Conservation (phyloP, 2,113 vertebrate species). For the Pangasianodon hypophthalmus region DNA sequence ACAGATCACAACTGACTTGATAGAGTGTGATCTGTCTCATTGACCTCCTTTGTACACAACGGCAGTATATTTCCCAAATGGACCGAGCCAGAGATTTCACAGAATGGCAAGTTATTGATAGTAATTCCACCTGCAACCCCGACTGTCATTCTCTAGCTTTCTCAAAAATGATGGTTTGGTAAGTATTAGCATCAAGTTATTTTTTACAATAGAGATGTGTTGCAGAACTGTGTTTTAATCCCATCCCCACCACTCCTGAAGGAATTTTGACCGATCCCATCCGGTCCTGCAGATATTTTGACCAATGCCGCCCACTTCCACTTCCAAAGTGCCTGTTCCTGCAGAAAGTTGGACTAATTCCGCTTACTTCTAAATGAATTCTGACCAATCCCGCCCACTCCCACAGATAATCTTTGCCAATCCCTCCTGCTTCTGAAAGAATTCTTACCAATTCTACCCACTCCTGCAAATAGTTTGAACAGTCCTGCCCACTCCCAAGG, state of each 20-base stretch:
- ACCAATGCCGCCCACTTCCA: background rate
- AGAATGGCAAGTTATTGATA: conserved; percentile 24
- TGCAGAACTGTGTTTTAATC: background rate
- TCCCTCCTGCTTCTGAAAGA: too few species aligned
- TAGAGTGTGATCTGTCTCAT: conserved; percentile 15
- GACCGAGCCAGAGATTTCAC: background rate
- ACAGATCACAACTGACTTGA: conserved; percentile 14
- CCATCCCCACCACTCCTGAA: background rate
- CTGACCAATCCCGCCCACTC: background rate
- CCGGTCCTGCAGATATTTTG: background rate
- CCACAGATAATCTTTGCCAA: background rate
- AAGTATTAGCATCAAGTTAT: background rate
- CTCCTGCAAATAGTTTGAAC: background rate
- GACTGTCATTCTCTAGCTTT: background rate
- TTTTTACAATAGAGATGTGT: background rate
- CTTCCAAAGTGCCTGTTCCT: background rate
- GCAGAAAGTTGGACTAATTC: background rate
- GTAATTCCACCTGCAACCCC: background rate
- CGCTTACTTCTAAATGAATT: background rate
- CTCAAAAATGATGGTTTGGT: background rate
- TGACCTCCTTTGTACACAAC: conserved; percentile 17
- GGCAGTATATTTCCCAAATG: conserved; percentile 12
- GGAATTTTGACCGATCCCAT: background rate
- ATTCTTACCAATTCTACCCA: background rate
- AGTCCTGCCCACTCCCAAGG: background rate